Evolutionary conservation across 2,113 vertebrate genomes (phyloP).

Genomic region (Apistogramma diplotaenia): DNA sequence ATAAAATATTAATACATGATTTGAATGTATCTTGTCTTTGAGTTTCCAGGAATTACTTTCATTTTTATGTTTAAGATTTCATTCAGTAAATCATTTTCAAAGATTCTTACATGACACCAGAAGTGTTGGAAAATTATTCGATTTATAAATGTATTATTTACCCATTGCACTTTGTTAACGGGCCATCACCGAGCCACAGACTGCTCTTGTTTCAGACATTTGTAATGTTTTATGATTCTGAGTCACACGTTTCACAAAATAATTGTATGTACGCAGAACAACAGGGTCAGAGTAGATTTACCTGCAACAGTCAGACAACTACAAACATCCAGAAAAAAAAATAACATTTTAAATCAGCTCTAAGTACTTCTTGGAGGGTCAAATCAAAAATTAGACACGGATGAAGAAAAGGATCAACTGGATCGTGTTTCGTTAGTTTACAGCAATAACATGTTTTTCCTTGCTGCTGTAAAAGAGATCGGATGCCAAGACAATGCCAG

Average conservation of each 20-base stretch:
- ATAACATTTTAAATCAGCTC: background rate
- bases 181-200: too few relatives aligned
- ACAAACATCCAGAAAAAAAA: too few relatives aligned
- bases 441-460: background rate
- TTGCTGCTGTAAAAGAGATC: background rate
- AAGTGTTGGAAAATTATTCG: background rate
- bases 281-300: background rate
- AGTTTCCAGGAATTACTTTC: background rate
- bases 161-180: too few relatives aligned
- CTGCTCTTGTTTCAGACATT: background rate
- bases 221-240: background rate
- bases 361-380: background rate
- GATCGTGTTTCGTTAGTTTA: background rate
- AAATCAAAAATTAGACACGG: background rate
- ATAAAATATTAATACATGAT: background rate
- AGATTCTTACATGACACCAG: background rate
- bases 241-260: background rate
- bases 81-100: background rate
- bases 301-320: background rate
- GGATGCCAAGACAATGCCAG: conserved; percentile 12
- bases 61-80: background rate
- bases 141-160: background rate
- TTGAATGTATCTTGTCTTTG: background rate
- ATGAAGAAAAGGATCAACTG: background rate
- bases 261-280: background rate